These are phyloP conservation scores for Helarctos malayanus DNA, from an alignment of 2,797 vertebrate genomes.

Conservation along the genomic window DNA sequence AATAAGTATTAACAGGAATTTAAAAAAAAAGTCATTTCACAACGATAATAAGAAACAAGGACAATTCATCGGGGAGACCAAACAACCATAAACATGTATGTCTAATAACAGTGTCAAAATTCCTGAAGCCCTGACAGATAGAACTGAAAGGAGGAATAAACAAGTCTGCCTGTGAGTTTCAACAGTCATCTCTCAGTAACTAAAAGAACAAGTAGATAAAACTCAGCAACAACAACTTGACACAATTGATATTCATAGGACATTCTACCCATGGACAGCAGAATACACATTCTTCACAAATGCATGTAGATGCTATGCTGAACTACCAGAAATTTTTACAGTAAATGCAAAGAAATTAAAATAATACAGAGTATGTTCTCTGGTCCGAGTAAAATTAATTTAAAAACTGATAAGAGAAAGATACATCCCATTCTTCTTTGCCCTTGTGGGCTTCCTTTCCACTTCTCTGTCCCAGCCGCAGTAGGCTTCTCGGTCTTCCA, in stretches of 20 bases:
- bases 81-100: neutral
- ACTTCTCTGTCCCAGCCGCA: fast-evolving
- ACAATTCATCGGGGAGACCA: neutral
- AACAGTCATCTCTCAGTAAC: neutral
- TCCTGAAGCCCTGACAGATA: neutral
- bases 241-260: neutral
- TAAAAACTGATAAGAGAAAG: neutral
- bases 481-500: neutral
- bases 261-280: fast-evolving
- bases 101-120: neutral
- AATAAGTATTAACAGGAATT: neutral
- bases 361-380: neutral
- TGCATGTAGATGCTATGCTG: neutral
- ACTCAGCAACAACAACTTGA: neutral
- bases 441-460: neutral
- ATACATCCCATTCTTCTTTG: fast-evolving
- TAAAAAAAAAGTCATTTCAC: neutral
- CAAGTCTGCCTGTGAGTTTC: neutral
- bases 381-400: neutral
- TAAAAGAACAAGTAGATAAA: neutral
- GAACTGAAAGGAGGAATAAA: neutral
- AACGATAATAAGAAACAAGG: neutral
- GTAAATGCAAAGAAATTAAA: neutral
- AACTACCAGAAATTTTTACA: neutral
- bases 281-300: neutral